Evolutionary conservation across 2,888 invertebrate genomes (phyloP).

Genomic region (Epinotia brunnichana): DNA sequence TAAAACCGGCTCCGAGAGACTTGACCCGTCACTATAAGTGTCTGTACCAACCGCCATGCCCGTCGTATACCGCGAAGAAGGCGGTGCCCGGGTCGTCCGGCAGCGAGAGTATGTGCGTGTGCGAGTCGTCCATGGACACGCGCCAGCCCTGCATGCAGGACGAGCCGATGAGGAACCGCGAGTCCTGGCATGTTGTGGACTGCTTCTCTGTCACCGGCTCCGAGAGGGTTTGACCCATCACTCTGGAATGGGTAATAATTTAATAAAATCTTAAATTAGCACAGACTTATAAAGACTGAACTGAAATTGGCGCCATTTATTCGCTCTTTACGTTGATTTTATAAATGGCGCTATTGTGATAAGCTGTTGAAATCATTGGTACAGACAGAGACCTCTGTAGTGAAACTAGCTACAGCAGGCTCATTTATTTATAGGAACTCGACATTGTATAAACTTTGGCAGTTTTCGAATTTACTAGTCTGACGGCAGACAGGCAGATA

Average conservation of each 20-base stretch:
- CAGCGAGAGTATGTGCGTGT: conserved; percentile 96
- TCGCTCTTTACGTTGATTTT: no score
- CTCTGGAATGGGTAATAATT: conserved; percentile 58
- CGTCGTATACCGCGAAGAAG: conserved; percentile 99
- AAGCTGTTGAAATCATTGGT: no score
- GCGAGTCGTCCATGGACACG: conserved; percentile 99
- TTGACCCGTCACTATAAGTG: conserved; percentile 93
- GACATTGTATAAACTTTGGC: no score
- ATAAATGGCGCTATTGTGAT: no score
- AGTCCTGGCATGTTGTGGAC: conserved; percentile 91
- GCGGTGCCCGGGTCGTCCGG: conserved; percentile 96
- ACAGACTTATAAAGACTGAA: neutral
- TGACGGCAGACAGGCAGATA: no score
- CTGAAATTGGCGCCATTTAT: no score
- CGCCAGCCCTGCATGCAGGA: conserved; percentile 99
- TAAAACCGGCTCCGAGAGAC: conserved; percentile 97
- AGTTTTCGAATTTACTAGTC: no score
- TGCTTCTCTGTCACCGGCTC: conserved; percentile 97
- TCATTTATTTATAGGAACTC: no score
- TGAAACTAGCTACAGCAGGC: no score
- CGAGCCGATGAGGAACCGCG: conserved; percentile 91
- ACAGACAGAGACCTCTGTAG: no score
- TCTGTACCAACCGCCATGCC: conserved; percentile 89
- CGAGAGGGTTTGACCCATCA: conserved; percentile 98
- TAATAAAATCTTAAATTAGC: conserved; percentile 36